Conservation (phyloP, 2,888 invertebrate genomes). For the Elegia similella region DNA sequence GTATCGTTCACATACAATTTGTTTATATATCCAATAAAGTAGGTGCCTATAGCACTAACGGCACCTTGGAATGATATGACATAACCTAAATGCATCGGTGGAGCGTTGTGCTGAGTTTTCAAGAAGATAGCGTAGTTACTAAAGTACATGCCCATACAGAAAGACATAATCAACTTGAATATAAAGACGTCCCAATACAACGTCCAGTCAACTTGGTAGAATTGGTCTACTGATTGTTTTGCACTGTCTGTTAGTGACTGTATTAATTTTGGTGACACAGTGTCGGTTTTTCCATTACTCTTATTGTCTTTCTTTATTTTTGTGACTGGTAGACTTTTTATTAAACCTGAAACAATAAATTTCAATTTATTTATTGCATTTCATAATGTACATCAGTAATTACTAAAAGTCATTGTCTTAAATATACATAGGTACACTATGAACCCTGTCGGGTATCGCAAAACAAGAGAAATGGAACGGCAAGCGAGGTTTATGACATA, state of each 20-base stretch:
- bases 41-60: constrained; percentile 63
- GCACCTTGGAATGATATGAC: constrained; percentile 75
- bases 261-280: constrained; percentile 33
- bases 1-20: constrained; percentile 61
- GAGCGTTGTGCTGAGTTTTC: constrained; percentile 63
- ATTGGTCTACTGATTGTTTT: constrained; percentile 57
- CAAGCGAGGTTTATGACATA: too few species aligned
- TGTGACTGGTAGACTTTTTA: constrained; percentile 36
- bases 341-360: constrained; percentile 38
- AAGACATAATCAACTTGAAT: constrained; percentile 71
- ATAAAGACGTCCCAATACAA: constrained; percentile 75
- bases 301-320: constrained; percentile 28
- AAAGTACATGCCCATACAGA: constrained; percentile 70
- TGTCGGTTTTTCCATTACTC: constrained; percentile 19
- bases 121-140: constrained; percentile 71
- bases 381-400: too few species aligned
- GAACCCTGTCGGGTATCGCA: too few species aligned
- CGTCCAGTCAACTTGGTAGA: constrained; percentile 72
- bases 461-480: too few species aligned
- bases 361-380: too few species aligned
- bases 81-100: constrained; percentile 75
- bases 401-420: too few species aligned
- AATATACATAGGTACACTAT: too few species aligned
- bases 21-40: constrained; percentile 63
- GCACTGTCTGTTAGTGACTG: constrained; percentile 34